phyloP scores from a whole-genome alignment of 2,113 vertebrate species.

The Grammomys dolichurus region DNA sequence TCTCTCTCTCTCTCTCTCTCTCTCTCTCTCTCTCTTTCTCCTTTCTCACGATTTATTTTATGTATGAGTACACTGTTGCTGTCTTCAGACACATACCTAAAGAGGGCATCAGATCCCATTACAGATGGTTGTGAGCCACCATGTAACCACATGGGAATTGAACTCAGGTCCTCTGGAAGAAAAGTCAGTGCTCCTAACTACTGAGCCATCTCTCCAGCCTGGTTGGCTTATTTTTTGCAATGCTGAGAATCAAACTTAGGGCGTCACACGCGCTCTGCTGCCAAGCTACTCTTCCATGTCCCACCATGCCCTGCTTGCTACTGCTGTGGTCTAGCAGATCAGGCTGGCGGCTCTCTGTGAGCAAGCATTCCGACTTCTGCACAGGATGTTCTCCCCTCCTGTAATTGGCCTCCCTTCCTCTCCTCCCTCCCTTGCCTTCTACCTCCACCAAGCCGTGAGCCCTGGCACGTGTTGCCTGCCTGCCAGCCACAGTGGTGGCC shows the following conservation, averaged over 20 bases:
- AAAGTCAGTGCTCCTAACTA: too few relatives aligned
- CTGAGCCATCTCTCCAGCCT: too few relatives aligned
- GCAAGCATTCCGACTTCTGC: neutral
- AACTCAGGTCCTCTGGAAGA: too few relatives aligned
- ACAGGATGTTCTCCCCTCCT: neutral
- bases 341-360: neutral
- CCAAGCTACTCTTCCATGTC: rapidly evolving
- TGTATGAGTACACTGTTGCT: too few relatives aligned
- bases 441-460: neutral
- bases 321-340: rapidly evolving
- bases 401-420: neutral
- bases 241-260: neutral
- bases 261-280: neutral
- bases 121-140: too few relatives aligned
- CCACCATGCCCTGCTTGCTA: rapidly evolving
- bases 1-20: too few relatives aligned
- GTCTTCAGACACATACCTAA: too few relatives aligned
- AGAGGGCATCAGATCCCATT: too few relatives aligned
- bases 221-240: neutral
- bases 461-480: neutral
- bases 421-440: rapidly evolving
- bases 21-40: too few relatives aligned
- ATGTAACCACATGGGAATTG: too few relatives aligned
- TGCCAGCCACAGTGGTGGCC: neutral
- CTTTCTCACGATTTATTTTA: too few relatives aligned